A percentile compares a stretch with the other conserved stretches of the same genome.
Evolutionary conservation across 2,113 vertebrate genomes (phyloP).

Genomic region (Oophaga pumilio): DNA sequence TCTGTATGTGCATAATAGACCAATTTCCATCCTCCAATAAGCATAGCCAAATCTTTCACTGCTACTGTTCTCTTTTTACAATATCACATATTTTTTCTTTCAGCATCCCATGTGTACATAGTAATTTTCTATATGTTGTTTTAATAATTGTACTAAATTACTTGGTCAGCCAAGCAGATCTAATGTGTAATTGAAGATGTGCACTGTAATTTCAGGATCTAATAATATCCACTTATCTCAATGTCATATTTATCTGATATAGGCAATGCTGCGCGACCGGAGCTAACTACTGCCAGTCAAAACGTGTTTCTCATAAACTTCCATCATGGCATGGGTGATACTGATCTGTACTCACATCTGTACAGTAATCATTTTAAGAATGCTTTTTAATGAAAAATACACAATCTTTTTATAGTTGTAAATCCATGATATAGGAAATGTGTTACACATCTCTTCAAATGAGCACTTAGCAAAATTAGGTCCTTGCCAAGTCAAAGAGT

Average conservation of each 20-base stretch:
- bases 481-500: conserved; percentile 14
- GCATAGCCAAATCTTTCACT: background rate
- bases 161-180: conserved; percentile 43
- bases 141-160: conserved; percentile 41
- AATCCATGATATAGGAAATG: conserved; percentile 44
- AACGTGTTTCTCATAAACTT: conserved; percentile 36
- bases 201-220: conserved; percentile 42
- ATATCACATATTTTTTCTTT: conserved; percentile 7
- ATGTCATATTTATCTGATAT: conserved; percentile 53
- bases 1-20: background rate
- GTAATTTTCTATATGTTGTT: conserved; percentile 34
- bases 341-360: conserved; percentile 47
- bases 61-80: conserved; percentile 2
- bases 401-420: conserved; percentile 19
- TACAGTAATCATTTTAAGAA: conserved; percentile 35
- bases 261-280: conserved; percentile 33
- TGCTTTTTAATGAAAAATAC: conserved; percentile 45
- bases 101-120: background rate
- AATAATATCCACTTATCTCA: conserved; percentile 51
- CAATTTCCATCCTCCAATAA: background rate
- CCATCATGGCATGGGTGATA: conserved; percentile 20
- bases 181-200: conserved; percentile 52
- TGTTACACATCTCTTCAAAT: conserved; percentile 17
- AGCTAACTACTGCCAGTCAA: conserved; percentile 37
- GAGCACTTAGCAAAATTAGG: conserved; percentile 33